A percentile compares a stretch with the other conserved stretches of the same genome.
These are phyloP conservation scores for Luperina testacea DNA, from an alignment of 2,888 invertebrate genomes.

Conservation along the genomic window DNA sequence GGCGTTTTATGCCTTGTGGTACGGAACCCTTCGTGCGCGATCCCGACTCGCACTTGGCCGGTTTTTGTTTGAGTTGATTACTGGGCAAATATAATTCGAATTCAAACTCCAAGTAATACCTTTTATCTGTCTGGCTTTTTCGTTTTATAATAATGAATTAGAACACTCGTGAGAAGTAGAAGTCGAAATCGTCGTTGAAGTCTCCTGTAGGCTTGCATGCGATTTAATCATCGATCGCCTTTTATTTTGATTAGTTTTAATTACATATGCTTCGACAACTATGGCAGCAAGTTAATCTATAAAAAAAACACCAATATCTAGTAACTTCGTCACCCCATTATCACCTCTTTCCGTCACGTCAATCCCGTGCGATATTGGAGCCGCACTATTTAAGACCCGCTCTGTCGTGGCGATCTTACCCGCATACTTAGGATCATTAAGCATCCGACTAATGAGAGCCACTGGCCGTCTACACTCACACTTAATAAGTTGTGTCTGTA, in stretches of 20 bases:
- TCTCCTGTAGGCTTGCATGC: background rate
- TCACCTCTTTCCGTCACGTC: background rate
- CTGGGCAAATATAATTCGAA: background rate
- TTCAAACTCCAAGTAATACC: background rate
- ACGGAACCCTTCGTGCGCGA: no score
- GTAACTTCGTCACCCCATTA: background rate
- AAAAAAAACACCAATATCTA: no score
- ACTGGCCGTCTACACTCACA: constrained; percentile 67
- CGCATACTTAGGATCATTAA: constrained; percentile 88
- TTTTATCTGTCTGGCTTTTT: background rate
- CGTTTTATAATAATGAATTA: background rate
- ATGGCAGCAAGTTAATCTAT: background rate
- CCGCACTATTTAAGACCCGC: constrained; percentile 61
- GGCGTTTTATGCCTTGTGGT: no score
- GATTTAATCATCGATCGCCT: background rate
- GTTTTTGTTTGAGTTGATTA: background rate
- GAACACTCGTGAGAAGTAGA: no score
- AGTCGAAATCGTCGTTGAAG: no score
- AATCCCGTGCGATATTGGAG: constrained; percentile 41
- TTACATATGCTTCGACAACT: background rate
- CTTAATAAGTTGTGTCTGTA: constrained; percentile 57
- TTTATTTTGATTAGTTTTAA: background rate
- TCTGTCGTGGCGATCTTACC: constrained; percentile 80
- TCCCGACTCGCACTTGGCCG: no score
- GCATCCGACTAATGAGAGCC: constrained; percentile 84